phyloP scores from a whole-genome alignment of 2,888 invertebrate species.

The Mesopsocus fuscifrons region DNA sequence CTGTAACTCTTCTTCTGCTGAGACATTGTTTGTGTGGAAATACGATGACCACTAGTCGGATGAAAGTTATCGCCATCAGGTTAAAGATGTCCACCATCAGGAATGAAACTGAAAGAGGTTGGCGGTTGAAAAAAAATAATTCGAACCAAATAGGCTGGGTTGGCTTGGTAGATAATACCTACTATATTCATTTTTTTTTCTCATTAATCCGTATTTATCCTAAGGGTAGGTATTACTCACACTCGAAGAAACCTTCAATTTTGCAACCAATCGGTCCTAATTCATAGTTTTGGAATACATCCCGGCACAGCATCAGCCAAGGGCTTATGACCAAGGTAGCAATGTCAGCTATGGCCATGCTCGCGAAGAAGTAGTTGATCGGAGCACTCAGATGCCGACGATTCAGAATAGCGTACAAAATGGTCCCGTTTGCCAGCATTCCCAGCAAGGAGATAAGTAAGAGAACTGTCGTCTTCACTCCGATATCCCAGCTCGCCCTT shows the following conservation, averaged over 20 bases:
- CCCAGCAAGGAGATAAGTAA: constrained; percentile 41
- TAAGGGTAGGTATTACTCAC: constrained; percentile 27
- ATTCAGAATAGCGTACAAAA: constrained; percentile 39
- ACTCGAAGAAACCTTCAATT: constrained; percentile 56
- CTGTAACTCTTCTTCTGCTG: constrained; percentile 39
- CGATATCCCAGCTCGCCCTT: constrained; percentile 36
- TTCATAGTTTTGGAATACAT: constrained; percentile 61
- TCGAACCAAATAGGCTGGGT: too few species aligned
- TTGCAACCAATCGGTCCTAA: constrained; percentile 54
- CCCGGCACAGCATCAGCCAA: constrained; percentile 52
- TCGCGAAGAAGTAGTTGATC: constrained; percentile 52
- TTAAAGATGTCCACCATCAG: constrained; percentile 59
- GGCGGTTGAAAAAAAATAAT: too few species aligned
- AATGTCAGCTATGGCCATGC: constrained; percentile 53
- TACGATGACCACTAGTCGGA: constrained; percentile 62
- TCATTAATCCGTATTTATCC: too few species aligned
- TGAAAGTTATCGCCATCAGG: constrained; percentile 59
- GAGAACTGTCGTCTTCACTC: constrained; percentile 37
- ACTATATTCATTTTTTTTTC: too few species aligned
- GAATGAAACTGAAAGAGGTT: constrained; percentile 18
- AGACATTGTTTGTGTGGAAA: constrained; percentile 49
- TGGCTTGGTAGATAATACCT: too few species aligned
- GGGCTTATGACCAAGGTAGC: constrained; percentile 47
- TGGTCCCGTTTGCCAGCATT: constrained; percentile 42
- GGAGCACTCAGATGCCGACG: constrained; percentile 44